phyloP scores from a whole-genome alignment of 2,797 vertebrate species.

The Pachyuromys duprasi region DNA sequence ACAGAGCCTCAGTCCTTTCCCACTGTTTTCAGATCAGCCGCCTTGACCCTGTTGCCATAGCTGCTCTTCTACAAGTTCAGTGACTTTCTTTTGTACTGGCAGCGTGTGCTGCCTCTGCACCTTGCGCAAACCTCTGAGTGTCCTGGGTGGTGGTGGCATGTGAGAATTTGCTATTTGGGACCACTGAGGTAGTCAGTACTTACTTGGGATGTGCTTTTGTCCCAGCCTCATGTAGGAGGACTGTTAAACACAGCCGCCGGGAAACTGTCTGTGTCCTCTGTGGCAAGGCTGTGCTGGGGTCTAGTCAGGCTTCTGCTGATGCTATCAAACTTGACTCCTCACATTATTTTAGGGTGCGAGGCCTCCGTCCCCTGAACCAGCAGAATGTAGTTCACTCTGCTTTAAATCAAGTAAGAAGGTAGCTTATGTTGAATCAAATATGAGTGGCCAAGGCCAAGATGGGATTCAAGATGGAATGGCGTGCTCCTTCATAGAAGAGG shows the following conservation, averaged over 20 bases:
- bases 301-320: too few relatives aligned
- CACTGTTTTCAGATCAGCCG: not conserved
- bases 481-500: too few relatives aligned
- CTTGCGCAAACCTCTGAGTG: not conserved
- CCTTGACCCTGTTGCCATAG: not conserved
- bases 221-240: not conserved
- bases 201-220: not conserved
- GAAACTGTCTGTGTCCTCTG: not conserved
- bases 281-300: not conserved
- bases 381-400: not conserved
- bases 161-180: not conserved
- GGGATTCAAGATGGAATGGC: not conserved
- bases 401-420: not conserved
- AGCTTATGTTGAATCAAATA: not conserved
- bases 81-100: not conserved
- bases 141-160: not conserved
- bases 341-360: too few relatives aligned
- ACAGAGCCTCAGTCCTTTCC: not conserved
- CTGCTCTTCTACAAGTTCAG: not conserved
- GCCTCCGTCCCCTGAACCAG: not conserved
- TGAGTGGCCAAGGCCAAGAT: not conserved
- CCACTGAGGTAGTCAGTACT: not conserved
- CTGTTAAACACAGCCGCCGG: not conserved
- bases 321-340: too few relatives aligned
- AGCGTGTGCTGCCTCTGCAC: not conserved